A percentile compares a stretch with the other conserved stretches of the same genome.
Evolutionary conservation across 2,888 invertebrate species (phyloP).

Genomic region (Metopia argyrocephala): DNA sequence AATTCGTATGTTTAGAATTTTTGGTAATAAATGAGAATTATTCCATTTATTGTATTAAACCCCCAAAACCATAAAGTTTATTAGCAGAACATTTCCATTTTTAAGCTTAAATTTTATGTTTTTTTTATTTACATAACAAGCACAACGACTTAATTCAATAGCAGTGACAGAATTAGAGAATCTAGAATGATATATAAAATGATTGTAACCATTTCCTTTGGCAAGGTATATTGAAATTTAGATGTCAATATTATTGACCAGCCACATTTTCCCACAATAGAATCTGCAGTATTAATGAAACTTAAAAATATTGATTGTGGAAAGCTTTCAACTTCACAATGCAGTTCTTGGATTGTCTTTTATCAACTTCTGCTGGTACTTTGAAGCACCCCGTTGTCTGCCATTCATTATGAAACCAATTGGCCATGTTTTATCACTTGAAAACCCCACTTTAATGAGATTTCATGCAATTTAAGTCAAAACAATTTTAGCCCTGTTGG

Average conservation of each 20-base stretch:
- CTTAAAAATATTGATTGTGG: not conserved
- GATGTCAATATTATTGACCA: not conserved
- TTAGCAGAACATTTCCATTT: no score
- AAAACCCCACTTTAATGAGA: constrained; percentile 63
- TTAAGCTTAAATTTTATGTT: no score
- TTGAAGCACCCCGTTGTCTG: constrained; percentile 32
- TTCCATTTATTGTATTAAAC: no score
- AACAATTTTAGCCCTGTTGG: constrained; percentile 62
- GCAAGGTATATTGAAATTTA: not conserved
- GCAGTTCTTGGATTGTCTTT: not conserved
- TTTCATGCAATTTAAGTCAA: constrained; percentile 64
- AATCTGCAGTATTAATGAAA: not conserved
- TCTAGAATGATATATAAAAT: no score
- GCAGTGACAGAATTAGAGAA: no score
- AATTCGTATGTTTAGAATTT: no score
- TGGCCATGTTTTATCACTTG: constrained; percentile 47
- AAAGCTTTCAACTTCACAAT: not conserved
- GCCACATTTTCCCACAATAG: not conserved
- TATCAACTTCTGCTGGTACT: not conserved
- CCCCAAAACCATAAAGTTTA: no score
- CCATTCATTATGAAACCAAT: constrained; percentile 54
- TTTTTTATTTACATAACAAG: no score
- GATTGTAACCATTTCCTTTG: not conserved
- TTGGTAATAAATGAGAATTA: no score
- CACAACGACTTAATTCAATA: no score